These are phyloP conservation scores for Cololabis saira DNA, from an alignment of 2,113 vertebrate species.

Conservation along the genomic window DNA sequence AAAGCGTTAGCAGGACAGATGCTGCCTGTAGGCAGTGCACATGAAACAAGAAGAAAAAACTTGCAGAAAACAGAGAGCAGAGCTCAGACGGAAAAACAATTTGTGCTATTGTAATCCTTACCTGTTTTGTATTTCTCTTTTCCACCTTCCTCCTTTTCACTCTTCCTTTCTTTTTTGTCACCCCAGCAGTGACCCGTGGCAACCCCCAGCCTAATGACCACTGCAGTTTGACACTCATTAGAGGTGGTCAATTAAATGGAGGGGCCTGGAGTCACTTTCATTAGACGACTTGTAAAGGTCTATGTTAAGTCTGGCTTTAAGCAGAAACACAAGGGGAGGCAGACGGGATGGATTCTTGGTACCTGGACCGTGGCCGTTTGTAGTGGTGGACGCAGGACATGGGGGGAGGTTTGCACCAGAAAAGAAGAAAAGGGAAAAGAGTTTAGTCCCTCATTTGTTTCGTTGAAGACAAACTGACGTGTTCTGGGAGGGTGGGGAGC, in stretches of 20 bases:
- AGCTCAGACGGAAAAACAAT: slow-evolving; percentile 23
- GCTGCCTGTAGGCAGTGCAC: slow-evolving; percentile 55
- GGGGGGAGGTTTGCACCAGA: background rate
- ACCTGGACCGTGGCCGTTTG: slow-evolving; percentile 31
- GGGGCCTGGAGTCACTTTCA: slow-evolving; percentile 71
- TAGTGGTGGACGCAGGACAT: slow-evolving; percentile 6
- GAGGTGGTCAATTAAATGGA: slow-evolving; percentile 78
- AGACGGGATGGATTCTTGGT: slow-evolving; percentile 23
- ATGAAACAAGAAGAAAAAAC: slow-evolving; percentile 25
- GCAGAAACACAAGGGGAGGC: slow-evolving; percentile 41
- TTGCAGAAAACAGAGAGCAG: slow-evolving; percentile 1
- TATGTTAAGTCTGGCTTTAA: slow-evolving; percentile 68
- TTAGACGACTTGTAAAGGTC: slow-evolving; percentile 70
- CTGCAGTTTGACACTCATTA: slow-evolving; percentile 77
- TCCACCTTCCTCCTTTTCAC: slow-evolving; percentile 15
- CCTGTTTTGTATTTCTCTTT: slow-evolving; percentile 18
- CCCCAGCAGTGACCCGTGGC: slow-evolving; percentile 67
- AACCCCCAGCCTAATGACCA: slow-evolving; percentile 74
- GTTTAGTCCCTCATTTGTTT: slow-evolving; percentile 74
- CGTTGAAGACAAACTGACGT: slow-evolving; percentile 72
- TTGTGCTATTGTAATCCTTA: slow-evolving; percentile 31
- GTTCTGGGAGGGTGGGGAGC: too few species aligned
- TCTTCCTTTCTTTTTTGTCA: slow-evolving; percentile 33
- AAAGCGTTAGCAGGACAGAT: slow-evolving; percentile 69
- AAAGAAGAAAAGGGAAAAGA: slow-evolving; percentile 32